Evolutionary conservation across 2,797 vertebrate species (phyloP).

Genomic region (Babyrousa celebensis): DNA sequence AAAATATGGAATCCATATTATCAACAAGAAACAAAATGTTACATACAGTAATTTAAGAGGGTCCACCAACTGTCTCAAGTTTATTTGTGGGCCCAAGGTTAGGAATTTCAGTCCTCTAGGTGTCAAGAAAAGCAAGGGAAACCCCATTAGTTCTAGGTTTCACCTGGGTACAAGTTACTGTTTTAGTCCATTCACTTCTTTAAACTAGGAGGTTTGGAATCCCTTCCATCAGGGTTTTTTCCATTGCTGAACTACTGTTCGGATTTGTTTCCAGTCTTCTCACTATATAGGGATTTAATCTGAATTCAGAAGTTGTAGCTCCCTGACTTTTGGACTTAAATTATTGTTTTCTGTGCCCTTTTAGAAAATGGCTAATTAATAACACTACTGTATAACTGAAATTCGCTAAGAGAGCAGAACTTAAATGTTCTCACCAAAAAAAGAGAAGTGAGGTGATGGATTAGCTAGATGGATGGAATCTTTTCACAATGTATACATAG

Average conservation of each 20-base stretch:
- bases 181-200: conserved; percentile 8
- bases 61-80: background rate
- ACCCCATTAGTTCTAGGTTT: background rate
- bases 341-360: conserved; percentile 22
- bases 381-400: background rate
- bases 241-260: conserved; percentile 22
- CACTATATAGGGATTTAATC: conserved; percentile 4
- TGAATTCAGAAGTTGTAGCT: conserved; percentile 55
- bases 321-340: background rate
- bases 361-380: conserved; percentile 15
- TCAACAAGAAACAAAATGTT: conserved; percentile 64
- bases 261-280: conserved; percentile 40
- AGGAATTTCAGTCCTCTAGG: background rate
- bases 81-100: background rate
- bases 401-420: background rate
- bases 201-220: background rate
- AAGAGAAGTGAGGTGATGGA: background rate
- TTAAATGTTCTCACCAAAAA: background rate
- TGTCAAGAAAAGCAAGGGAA: background rate
- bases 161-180: background rate
- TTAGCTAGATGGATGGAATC: background rate
- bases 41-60: background rate
- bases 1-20: conserved; percentile 57
- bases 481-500: background rate
- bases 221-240: background rate